Evolutionary conservation across 2,113 vertebrate genomes (phyloP).

Genomic region (Chlorocebus sabaeus): DNA sequence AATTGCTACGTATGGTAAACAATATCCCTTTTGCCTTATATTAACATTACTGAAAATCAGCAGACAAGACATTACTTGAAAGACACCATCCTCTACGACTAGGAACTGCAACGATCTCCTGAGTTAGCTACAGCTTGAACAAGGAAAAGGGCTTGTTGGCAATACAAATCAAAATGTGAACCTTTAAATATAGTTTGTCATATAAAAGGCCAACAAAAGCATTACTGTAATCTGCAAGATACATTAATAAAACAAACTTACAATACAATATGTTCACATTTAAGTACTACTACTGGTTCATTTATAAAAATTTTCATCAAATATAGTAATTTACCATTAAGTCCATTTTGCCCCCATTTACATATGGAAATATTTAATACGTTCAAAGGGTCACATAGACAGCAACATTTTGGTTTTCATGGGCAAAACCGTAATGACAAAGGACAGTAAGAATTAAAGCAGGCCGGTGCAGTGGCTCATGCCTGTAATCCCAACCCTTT

Average conservation of each 20-base stretch:
- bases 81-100: background rate
- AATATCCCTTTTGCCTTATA: slow-evolving; percentile 7
- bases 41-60: background rate
- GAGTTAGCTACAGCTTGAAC: slow-evolving; percentile 14
- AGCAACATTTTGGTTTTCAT: slow-evolving; percentile 19
- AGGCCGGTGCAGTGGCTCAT: too few relatives aligned
- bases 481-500: too few relatives aligned
- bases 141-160: background rate
- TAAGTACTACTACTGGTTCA: background rate
- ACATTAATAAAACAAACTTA: background rate
- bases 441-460: background rate
- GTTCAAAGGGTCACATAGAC: background rate
- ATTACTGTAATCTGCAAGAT: background rate
- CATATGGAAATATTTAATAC: background rate
- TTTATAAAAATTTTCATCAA: background rate
- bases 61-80: background rate
- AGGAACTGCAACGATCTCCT: background rate
- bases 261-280: background rate
- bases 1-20: background rate
- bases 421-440: background rate
- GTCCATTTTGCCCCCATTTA: slow-evolving; percentile 13
- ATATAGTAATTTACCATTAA: background rate
- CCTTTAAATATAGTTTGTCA: background rate
- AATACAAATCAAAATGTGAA: slow-evolving; percentile 26
- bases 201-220: background rate